These are phyloP conservation scores for Intellagama lesueurii DNA, from an alignment of 2,797 vertebrate species.

Conservation along the genomic window DNA sequence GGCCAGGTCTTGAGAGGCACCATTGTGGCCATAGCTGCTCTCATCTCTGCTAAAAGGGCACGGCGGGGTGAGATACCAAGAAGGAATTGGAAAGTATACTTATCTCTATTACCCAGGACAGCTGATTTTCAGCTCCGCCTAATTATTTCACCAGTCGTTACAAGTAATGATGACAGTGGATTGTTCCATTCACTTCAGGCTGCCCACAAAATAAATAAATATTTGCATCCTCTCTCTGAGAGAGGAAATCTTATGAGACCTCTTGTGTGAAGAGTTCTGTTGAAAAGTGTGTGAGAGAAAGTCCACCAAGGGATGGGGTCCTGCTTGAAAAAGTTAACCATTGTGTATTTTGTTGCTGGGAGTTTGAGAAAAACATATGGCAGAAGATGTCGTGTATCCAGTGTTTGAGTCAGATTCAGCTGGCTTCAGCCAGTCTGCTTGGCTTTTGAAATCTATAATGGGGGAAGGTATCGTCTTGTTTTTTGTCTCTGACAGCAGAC, in stretches of 20 bases:
- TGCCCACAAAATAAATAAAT: background rate
- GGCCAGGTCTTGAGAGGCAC: background rate
- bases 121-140: background rate
- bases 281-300: background rate
- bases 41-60: too few species aligned
- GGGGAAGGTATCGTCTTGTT: background rate
- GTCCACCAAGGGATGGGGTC: background rate
- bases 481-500: background rate
- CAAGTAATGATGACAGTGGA: background rate
- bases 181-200: constrained; percentile 18
- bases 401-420: background rate
- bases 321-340: background rate
- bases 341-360: background rate
- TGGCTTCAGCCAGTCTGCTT: background rate
- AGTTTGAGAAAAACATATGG: background rate
- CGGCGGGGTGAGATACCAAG: background rate
- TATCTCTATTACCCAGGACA: too few species aligned
- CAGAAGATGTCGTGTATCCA: background rate
- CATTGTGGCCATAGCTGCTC: background rate
- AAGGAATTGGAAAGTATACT: too few species aligned
- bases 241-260: too few species aligned
- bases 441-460: background rate
- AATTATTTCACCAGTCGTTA: background rate
- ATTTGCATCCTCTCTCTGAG: too few species aligned
- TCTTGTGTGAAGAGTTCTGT: too few species aligned